Percentiles rank a stretch among this genome's conserved stretches.
These are phyloP conservation scores for Pseudolycoriella hygida DNA, from an alignment of 2,888 invertebrate genomes.

Conservation along the genomic window DNA sequence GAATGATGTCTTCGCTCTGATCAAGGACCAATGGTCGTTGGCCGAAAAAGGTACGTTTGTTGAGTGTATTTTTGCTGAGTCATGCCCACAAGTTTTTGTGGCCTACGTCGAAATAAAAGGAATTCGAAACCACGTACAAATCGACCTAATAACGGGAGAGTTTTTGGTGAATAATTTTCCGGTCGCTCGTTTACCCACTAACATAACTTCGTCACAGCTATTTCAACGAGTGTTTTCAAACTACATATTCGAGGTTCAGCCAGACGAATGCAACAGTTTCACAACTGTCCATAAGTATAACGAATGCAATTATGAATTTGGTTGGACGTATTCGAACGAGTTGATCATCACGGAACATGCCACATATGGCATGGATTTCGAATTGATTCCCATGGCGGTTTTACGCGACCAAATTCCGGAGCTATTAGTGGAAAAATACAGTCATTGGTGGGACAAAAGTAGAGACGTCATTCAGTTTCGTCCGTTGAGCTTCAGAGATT, in stretches of 20 bases:
- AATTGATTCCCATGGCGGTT: not conserved
- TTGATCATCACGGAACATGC: not conserved
- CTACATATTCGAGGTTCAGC: not conserved
- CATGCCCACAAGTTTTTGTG: not conserved
- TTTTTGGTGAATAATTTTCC: slow-evolving; percentile 3
- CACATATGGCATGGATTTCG: not conserved
- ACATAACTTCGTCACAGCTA: not conserved
- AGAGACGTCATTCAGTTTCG: not conserved
- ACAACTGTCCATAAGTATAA: not conserved
- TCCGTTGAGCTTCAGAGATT: not conserved
- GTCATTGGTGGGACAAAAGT: slow-evolving; percentile 1
- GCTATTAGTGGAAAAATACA: not conserved
- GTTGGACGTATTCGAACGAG: not conserved
- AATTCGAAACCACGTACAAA: not conserved
- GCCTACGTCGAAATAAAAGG: not conserved
- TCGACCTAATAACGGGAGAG: not conserved
- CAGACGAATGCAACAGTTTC: not conserved
- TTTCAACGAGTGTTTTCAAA: not conserved
- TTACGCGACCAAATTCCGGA: not conserved
- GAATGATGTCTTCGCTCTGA: not conserved
- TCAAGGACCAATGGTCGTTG: not conserved
- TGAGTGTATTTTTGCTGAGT: not conserved
- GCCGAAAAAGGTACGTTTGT: not conserved
- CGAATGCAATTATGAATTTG: slow-evolving; percentile 2
- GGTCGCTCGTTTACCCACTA: not conserved